Percentiles rank a stretch among this genome's conserved stretches.
Conservation (phyloP, 92 coral and sea anemone species). For the Hydrozoanthus gracilis region DNA sequence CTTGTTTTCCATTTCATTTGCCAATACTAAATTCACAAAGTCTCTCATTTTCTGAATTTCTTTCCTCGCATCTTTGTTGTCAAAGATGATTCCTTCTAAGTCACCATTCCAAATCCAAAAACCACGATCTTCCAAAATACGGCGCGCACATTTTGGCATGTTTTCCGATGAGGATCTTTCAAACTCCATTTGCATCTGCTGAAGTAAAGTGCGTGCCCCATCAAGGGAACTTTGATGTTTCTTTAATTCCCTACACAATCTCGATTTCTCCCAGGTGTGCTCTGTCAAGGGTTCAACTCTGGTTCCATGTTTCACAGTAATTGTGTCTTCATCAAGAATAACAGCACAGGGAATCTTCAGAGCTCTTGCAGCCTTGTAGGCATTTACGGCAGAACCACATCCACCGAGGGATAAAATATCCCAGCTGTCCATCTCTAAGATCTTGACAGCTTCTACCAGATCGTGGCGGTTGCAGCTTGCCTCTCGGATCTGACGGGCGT, state of each 20-base stretch:
- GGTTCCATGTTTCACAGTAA: constrained; percentile 22
- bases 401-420: constrained; percentile 38
- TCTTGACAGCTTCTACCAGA: not conserved
- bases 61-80: not conserved
- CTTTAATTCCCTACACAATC: not conserved
- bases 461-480: not conserved
- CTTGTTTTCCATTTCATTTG: not conserved
- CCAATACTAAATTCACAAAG: not conserved
- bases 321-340: constrained; percentile 25
- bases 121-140: not conserved
- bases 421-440: constrained; percentile 43
- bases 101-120: constrained; percentile 42
- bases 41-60: not conserved
- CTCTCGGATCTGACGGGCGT: not conserved
- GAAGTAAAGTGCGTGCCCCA: not conserved
- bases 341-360: constrained; percentile 30
- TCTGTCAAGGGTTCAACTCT: constrained; percentile 13
- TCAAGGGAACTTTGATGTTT: not conserved
- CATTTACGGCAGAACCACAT: constrained; percentile 14
- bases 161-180: not conserved
- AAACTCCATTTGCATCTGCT: not conserved
- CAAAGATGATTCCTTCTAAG: not conserved
- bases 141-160: not conserved
- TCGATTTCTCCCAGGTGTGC: constrained; percentile 29
- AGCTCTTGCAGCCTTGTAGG: constrained; percentile 26